Base-by-base conservation (phyloP, 1,140 invertebrate genomes). In the Drosophila kikkawai region DNA sequence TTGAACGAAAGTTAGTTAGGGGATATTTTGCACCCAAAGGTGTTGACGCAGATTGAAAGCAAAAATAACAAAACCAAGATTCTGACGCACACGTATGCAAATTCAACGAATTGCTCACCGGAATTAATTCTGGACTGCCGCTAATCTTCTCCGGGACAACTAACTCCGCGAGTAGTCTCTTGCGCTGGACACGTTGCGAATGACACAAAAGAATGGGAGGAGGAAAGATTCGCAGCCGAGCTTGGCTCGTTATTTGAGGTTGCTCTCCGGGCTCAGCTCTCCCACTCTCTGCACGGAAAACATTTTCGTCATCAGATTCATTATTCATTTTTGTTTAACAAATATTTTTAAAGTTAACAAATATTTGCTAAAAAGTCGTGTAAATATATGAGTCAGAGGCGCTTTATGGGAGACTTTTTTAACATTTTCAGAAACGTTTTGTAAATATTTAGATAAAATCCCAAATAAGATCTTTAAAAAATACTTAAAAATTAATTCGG, bases 61-160 rank as follows among this genome's bases (percentile, higher is more conserved):
- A 34, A 66, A 71, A 48, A 68, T 29, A 77, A 32, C 34, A 51
- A 67, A 69, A 17, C 34, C 37, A 44, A 67, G 74, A 74, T 48
- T 63, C 66, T 84, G 80, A 88, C 86, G 78, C 82, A 85, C 78
- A 90, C 81, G 85, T 88, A 88, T 90, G 85, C 85, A 88, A 90
- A 84, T 84, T 68, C 32, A 6, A 7, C 7, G 22, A 60, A 45
- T 44, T 26, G 48, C 37, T 68, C 67, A 70, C 67, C 53, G 67
- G 29, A 70, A 68, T 47, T 44, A 64, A 51, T 56, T 56, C 32
- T 67, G 42, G 51, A 59, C 66, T 63, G 47, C 29, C 56, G 50
- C 29, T 68, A 44, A 56, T 75, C 77, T 68, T 73, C 36, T 56
- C 44, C 11, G 29, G 29, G 37, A 58, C 26, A 58, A 42, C 56